Evolutionary conservation across 2,113 vertebrate genomes (phyloP).

Genomic region (Nycticebus coucang): DNA sequence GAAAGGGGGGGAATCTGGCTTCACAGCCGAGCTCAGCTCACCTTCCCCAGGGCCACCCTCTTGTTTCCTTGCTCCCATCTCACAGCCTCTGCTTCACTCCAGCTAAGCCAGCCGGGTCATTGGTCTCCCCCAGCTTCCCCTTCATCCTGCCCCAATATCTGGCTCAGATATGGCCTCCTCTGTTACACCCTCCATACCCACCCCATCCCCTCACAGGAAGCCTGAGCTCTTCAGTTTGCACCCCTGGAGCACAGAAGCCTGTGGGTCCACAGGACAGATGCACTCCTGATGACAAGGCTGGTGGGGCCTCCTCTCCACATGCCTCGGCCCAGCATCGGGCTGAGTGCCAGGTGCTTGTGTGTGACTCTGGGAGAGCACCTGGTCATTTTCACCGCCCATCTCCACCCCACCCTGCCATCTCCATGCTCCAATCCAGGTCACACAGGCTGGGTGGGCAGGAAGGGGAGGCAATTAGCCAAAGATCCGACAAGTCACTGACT

Average conservation of each 20-base stretch:
- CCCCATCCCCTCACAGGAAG: not conserved
- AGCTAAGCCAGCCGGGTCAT: not conserved
- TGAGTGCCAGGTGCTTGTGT: not conserved
- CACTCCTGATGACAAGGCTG: not conserved
- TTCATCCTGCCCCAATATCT: not conserved
- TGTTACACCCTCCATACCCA: not conserved
- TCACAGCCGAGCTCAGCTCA: not conserved
- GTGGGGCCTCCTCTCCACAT: fast-evolving
- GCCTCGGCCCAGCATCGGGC: fast-evolving
- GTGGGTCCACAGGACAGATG: not conserved
- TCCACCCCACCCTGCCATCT: not conserved
- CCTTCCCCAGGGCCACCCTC: not conserved
- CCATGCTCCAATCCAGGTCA: not conserved
- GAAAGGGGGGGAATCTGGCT: not conserved
- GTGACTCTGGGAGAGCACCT: not conserved
- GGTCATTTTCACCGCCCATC: too few species aligned
- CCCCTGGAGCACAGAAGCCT: not conserved
- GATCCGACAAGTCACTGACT: not conserved
- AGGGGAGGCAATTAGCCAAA: not conserved
- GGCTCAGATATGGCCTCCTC: not conserved
- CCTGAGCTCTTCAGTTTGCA: not conserved
- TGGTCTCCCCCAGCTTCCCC: not conserved
- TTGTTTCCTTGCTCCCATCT: not conserved
- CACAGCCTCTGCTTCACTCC: not conserved
- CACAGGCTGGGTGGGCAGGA: not conserved